Evolutionary conservation across 2,888 invertebrate genomes (phyloP).

Genomic region (Aspidapion aeneum): DNA sequence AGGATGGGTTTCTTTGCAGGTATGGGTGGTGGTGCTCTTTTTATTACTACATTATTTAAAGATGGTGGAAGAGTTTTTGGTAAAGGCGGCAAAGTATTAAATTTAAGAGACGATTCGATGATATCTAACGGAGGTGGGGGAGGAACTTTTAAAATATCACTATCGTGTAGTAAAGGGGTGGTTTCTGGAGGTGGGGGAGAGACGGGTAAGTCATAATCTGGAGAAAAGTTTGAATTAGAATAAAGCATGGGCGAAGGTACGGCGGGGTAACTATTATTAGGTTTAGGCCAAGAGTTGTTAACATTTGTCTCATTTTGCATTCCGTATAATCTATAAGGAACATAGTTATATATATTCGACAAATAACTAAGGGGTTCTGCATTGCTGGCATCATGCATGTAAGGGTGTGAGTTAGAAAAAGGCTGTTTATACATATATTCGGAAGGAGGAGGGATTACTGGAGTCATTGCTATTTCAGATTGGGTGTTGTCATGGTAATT

Average conservation of each 20-base stretch:
- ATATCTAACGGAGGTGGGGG: slow-evolving; percentile 31
- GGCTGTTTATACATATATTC: too few species aligned
- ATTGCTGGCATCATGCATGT: too few species aligned
- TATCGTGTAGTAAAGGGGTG: slow-evolving; percentile 25
- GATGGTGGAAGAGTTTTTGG: slow-evolving; percentile 28
- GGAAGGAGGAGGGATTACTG: too few species aligned
- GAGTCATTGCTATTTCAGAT: too few species aligned
- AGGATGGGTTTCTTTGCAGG: slow-evolving; percentile 27
- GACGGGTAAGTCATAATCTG: slow-evolving; percentile 11
- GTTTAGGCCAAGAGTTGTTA: slow-evolving; percentile 11
- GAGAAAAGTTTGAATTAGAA: not conserved
- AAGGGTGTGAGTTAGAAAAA: too few species aligned
- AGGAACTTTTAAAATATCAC: slow-evolving; percentile 30
- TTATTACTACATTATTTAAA: slow-evolving; percentile 19
- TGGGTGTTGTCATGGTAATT: too few species aligned
- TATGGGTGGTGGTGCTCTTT: slow-evolving; percentile 30
- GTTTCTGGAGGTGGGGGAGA: slow-evolving; percentile 22
- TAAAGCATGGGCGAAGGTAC: too few species aligned
- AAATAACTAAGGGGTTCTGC: too few species aligned
- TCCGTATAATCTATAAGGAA: too few species aligned
- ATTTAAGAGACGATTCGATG: slow-evolving; percentile 15
- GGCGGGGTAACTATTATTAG: not conserved
- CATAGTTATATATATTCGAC: too few species aligned
- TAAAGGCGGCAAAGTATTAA: slow-evolving; percentile 29
- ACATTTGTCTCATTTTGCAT: too few species aligned